phyloP scores from a whole-genome alignment of 1,140 invertebrate species.

The Drosophila baimaii region DNA sequence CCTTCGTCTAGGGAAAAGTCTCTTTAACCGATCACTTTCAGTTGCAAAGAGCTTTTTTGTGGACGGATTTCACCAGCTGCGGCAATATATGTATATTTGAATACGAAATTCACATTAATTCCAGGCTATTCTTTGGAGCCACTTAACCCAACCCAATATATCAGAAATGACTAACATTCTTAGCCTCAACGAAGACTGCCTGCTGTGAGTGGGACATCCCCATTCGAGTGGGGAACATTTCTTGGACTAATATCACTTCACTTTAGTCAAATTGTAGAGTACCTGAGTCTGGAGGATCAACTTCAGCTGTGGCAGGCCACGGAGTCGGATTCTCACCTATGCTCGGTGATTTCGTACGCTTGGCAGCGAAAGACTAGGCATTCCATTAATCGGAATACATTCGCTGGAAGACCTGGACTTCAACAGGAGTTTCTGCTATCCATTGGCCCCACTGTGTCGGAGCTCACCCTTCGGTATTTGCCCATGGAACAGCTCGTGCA shows the following conservation, averaged over 20 bases:
- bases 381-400: conserved; percentile 2
- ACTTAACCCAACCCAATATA: background rate
- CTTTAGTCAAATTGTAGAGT: conserved; percentile 40
- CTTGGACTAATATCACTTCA: background rate
- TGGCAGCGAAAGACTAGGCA: conserved; percentile 21
- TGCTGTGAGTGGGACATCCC: conserved; percentile 25
- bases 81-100: background rate
- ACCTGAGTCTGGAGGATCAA: conserved; percentile 32
- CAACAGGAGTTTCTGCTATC: conserved; percentile 9
- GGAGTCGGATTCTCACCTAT: conserved; percentile 11
- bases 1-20: background rate
- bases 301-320: conserved; percentile 32
- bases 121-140: background rate
- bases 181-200: conserved; percentile 35
- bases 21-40: background rate
- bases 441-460: conserved; percentile 11
- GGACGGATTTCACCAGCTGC: conserved; percentile 23
- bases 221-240: background rate
- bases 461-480: conserved; percentile 25
- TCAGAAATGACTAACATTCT: conserved; percentile 5
- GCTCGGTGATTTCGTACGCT: conserved; percentile 13
- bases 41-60: conserved; percentile 9
- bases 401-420: background rate
- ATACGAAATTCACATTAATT: background rate
- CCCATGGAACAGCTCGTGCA: conserved; percentile 7